These are phyloP conservation scores for Ctenicera cuprea DNA, from an alignment of 2,888 invertebrate genomes.

Conservation along the genomic window DNA sequence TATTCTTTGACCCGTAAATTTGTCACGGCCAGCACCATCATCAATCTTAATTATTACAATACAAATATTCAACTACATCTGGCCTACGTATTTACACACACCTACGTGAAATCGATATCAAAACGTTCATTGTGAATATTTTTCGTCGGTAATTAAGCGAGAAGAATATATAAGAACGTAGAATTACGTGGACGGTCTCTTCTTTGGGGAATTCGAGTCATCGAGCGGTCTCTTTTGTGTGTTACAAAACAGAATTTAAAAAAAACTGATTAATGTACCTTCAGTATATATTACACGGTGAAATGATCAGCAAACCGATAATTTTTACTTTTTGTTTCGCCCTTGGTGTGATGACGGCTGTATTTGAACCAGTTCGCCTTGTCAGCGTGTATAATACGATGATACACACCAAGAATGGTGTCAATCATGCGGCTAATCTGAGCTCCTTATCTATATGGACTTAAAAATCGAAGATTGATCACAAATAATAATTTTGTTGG, in stretches of 20 bases:
- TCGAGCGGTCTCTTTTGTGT: conserved; percentile 18
- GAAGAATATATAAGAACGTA: background rate
- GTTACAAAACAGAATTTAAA: background rate
- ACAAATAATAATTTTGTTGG: conserved; percentile 13
- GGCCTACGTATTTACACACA: conserved; percentile 11
- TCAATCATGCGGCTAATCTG: conserved; percentile 25
- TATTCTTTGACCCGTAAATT: conserved; percentile 24
- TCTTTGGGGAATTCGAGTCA: background rate
- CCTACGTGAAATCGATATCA: conserved; percentile 7
- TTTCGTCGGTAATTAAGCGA: conserved; percentile 5
- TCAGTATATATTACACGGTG: conserved; percentile 33
- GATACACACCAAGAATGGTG: conserved; percentile 21
- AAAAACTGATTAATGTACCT: conserved; percentile 31
- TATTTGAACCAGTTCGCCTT: conserved; percentile 28
- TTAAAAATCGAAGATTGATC: conserved; percentile 30
- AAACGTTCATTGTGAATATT: conserved; percentile 8
- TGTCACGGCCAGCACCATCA: conserved; percentile 25
- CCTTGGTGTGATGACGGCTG: conserved; percentile 30
- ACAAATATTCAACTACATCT: conserved; percentile 19
- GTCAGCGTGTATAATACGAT: background rate
- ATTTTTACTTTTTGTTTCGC: conserved; percentile 30
- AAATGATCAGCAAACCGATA: conserved; percentile 33
- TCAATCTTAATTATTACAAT: conserved; percentile 37
- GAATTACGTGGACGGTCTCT: background rate
- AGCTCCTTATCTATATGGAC: conserved; percentile 15